phyloP scores from a whole-genome alignment of 2,888 invertebrate genomes.

The Aspidiotus rigidus region DNA sequence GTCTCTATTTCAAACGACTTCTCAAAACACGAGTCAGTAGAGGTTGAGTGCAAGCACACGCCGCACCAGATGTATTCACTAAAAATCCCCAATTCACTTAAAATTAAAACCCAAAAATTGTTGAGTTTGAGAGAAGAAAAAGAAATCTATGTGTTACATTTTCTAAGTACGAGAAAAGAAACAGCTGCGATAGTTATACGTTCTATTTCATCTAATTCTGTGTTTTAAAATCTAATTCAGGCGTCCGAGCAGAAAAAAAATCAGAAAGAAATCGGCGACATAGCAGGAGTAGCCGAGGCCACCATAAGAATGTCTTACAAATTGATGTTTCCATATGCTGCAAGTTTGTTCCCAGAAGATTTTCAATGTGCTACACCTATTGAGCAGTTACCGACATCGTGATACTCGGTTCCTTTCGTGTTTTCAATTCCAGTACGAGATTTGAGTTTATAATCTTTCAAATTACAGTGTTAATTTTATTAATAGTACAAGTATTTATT shows the following conservation, averaged over 20 bases:
- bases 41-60: too few relatives aligned
- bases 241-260: slow-evolving; percentile 88
- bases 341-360: slow-evolving; percentile 87
- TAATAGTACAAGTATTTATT: too few relatives aligned
- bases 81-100: too few relatives aligned
- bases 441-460: too few relatives aligned
- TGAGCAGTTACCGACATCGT: slow-evolving; percentile 67
- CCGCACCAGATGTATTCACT: too few relatives aligned
- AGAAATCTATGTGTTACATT: too few relatives aligned
- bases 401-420: not conserved
- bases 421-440: too few relatives aligned
- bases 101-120: too few relatives aligned
- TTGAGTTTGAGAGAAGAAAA: too few relatives aligned
- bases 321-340: slow-evolving; percentile 89
- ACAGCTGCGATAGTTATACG: not conserved
- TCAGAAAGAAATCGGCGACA: slow-evolving; percentile 96
- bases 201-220: not conserved
- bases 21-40: too few relatives aligned
- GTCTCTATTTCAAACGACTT: too few relatives aligned
- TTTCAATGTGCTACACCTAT: slow-evolving; percentile 92
- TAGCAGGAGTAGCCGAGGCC: slow-evolving; percentile 96
- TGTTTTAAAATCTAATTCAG: slow-evolving; percentile 44
- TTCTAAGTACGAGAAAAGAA: not conserved
- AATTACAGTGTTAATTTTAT: too few relatives aligned
- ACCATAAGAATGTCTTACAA: slow-evolving; percentile 97